Conservation (phyloP, 2,113 vertebrate genomes). For the Sciurus niger region DNA sequence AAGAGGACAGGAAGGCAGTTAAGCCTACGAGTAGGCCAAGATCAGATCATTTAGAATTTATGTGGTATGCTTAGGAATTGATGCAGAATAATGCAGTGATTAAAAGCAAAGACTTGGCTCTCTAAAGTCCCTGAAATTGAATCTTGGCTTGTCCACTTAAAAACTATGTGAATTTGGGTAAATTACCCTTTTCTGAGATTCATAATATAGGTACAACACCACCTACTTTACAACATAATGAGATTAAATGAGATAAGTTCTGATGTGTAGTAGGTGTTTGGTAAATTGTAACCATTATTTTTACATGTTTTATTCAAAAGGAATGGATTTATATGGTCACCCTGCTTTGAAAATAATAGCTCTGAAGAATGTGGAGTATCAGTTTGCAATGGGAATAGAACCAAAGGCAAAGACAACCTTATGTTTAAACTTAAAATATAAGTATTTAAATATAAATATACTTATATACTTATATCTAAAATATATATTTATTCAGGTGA, state of each 20-base stretch:
- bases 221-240: neutral
- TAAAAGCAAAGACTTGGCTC: slow-evolving; percentile 49
- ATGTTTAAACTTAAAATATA: neutral
- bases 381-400: neutral
- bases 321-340: neutral
- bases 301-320: neutral
- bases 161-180: slow-evolving; percentile 29
- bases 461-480: too few relatives aligned
- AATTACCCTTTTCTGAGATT: slow-evolving; percentile 19
- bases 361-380: neutral
- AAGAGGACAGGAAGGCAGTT: neutral
- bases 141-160: neutral
- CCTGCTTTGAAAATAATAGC: neutral
- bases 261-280: neutral
- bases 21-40: neutral
- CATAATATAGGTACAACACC: neutral
- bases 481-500: neutral
- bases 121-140: neutral
- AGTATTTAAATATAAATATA: neutral
- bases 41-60: neutral
- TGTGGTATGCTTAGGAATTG: neutral
- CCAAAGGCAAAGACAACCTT: neutral
- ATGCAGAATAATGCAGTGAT: slow-evolving; percentile 33
- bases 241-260: slow-evolving; percentile 21
- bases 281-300: slow-evolving; percentile 20